Conservation (phyloP, 2,888 invertebrate genomes). For the Sepiola atlantica region DNA sequence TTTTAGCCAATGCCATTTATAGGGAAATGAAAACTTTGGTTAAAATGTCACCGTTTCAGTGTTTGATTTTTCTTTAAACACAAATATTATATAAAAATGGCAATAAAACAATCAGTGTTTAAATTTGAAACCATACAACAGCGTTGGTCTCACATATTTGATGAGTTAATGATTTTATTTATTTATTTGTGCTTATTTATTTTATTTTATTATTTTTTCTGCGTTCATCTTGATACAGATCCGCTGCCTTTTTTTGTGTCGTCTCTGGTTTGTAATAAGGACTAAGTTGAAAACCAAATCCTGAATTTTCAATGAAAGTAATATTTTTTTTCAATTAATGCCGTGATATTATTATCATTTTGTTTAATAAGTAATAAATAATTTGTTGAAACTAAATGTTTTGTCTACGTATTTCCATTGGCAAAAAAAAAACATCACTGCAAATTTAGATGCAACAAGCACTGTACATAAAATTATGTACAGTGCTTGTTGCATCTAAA, state of each 20-base stretch:
- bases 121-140: background rate
- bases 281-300: background rate
- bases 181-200: background rate
- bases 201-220: background rate
- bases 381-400: background rate
- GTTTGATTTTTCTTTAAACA: background rate
- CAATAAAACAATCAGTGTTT: background rate
- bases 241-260: background rate
- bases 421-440: too few relatives aligned
- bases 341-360: background rate
- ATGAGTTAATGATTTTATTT: background rate
- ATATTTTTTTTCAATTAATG: background rate
- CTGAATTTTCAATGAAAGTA: background rate
- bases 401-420: background rate
- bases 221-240: background rate
- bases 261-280: background rate
- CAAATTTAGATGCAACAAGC: too few relatives aligned
- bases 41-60: background rate
- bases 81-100: background rate
- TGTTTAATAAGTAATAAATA: background rate
- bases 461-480: too few relatives aligned
- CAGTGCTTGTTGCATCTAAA: too few relatives aligned
- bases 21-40: background rate
- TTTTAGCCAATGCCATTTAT: background rate
- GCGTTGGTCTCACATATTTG: background rate